Percentiles rank a stretch among this genome's conserved stretches.
Conservation (phyloP, 2,888 invertebrate species). For the Drosophila diplacantha region DNA sequence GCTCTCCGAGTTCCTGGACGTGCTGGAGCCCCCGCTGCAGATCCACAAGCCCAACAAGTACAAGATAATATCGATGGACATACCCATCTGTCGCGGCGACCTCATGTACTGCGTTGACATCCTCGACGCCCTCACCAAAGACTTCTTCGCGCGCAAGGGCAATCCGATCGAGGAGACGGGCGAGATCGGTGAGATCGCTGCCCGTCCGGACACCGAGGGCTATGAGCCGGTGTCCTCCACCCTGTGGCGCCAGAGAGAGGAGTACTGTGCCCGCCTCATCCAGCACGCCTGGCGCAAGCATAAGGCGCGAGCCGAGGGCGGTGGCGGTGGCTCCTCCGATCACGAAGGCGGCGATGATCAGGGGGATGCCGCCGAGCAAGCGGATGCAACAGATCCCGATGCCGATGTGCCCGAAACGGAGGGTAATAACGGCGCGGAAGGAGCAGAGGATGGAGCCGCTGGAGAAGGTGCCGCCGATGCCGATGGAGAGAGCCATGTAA, state of each 20-base stretch:
- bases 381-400: slow-evolving; percentile 57
- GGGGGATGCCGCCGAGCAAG: slow-evolving; percentile 64
- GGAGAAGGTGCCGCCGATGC: slow-evolving; percentile 74
- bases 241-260: slow-evolving; percentile 96
- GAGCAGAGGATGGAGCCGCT: slow-evolving; percentile 42
- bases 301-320: slow-evolving; percentile 82
- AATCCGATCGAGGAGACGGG: slow-evolving; percentile 95
- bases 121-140: slow-evolving; percentile 97
- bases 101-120: slow-evolving; percentile 99
- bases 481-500: slow-evolving; percentile 62
- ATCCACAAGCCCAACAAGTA: slow-evolving; percentile 99
- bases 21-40: slow-evolving; percentile 96
- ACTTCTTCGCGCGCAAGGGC: slow-evolving; percentile 98
- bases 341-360: slow-evolving; percentile 73
- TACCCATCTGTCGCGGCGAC: slow-evolving; percentile 98
- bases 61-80: slow-evolving; percentile 99
- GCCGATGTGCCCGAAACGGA: slow-evolving; percentile 8
- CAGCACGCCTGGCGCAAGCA: slow-evolving; percentile 97
- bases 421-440: slow-evolving; percentile 4
- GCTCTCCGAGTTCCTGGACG: slow-evolving; percentile 96
- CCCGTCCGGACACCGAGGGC: slow-evolving; percentile 90
- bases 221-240: slow-evolving; percentile 97
- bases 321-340: slow-evolving; percentile 73
- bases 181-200: slow-evolving; percentile 90
- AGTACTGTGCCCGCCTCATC: slow-evolving; percentile 96